Base-by-base conservation (phyloP, 2,797 vertebrate species). In the Chromis chromis region DNA sequence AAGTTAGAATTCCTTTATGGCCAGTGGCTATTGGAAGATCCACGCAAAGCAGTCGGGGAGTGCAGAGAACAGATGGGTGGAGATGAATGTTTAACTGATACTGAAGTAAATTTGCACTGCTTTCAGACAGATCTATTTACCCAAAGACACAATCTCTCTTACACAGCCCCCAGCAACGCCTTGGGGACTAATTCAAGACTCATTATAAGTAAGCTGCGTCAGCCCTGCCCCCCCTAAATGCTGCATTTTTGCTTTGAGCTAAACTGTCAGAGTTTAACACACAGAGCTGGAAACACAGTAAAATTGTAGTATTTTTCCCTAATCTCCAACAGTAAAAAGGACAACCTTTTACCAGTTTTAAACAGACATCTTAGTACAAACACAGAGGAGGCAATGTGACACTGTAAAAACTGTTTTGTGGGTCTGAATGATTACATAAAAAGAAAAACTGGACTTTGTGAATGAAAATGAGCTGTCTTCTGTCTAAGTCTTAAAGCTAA, bases 81-180 rank as follows among this genome's bases (percentile, higher is more conserved):
- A 16, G 28, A 55, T 79, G 46, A 82, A 64, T 53, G 52, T 75
- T 84, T 82, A 75, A 87, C 57, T 14, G 0, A 76, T 28, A 42
- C 12, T 4, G 60, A 33, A 70, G 61, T 12, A 49, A 46, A 33
- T 49, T 25, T 50, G 19, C 27, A 42, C 28, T 39, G 56, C 36
- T 67, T 63, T 31, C 44, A 73, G 59, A 76, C 54, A 70, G 19
- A 54, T 71, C 36, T 74, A 28, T 63, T 44, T 44, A 76, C 48
- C 4, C 63, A 57, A 8, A 72, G 36, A 77, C 19, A n/a, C 48
- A 17, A n/a, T 55, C 8, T 54, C 69, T 73, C 64, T 63, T 24
- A 56, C 25, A 21, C 53, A 56, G 10, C 40, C 31, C 58, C 49
- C 62, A 71, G 66, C 70, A 79, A 77, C 14, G 9, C 61, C 24